Conservation (phyloP, 2,888 invertebrate genomes). For the Chromoteleia sp. region DNA sequence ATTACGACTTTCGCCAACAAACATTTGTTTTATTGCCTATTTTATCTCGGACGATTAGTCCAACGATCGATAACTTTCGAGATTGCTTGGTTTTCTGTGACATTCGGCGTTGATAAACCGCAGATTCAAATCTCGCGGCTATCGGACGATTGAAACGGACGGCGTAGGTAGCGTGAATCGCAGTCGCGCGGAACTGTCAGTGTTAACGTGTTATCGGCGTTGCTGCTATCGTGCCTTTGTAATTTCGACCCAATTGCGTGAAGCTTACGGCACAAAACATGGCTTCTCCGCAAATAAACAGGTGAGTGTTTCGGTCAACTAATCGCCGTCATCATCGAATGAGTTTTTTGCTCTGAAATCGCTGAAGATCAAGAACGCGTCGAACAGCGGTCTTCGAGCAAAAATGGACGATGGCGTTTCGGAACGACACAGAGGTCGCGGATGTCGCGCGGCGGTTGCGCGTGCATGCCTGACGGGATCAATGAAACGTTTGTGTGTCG, state of each 20-base stretch:
- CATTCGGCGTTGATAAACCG: constrained; percentile 16
- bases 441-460: background rate
- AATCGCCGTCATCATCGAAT: background rate
- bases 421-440: constrained; percentile 12
- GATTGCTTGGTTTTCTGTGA: background rate
- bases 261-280: background rate
- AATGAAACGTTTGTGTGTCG: constrained; percentile 42
- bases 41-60: background rate
- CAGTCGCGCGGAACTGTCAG: constrained; percentile 14
- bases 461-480: constrained; percentile 14
- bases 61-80: background rate
- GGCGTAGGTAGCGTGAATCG: constrained; percentile 1
- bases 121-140: constrained; percentile 50
- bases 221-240: constrained; percentile 18
- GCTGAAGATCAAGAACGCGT: background rate
- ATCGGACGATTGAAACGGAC: background rate
- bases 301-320: background rate
- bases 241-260: background rate
- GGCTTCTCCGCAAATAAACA: background rate
- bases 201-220: constrained; percentile 14
- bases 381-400: background rate
- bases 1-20: background rate
- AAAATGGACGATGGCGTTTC: background rate
- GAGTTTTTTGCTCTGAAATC: background rate
- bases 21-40: background rate